Conservation (phyloP, 2,888 invertebrate genomes). For the Trimorus sp. region DNA sequence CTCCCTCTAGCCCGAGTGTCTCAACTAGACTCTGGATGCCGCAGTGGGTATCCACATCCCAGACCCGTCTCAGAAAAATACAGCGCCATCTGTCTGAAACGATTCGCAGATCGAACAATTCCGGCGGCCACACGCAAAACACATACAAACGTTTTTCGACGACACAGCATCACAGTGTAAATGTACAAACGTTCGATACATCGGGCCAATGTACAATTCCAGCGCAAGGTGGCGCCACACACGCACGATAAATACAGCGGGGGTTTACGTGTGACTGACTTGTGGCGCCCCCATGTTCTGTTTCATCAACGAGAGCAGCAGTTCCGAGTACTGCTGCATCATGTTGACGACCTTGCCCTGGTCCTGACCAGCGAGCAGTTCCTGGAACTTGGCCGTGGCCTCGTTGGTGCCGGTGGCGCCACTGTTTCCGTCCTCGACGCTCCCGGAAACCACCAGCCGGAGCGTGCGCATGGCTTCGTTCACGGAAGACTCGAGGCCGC, state of each 20-base stretch:
- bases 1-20: too few relatives aligned
- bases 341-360: conserved; percentile 83
- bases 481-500: conserved; percentile 80
- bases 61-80: conserved; percentile 29
- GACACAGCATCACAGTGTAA: conserved; percentile 51
- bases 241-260: conserved; percentile 49
- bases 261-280: conserved; percentile 74
- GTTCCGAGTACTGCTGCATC: conserved; percentile 86
- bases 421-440: conserved; percentile 66
- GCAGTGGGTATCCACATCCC: too few relatives aligned
- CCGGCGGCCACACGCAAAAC: neutral
- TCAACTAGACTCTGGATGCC: too few relatives aligned
- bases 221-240: conserved; percentile 13
- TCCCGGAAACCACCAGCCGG: conserved; percentile 77
- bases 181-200: conserved; percentile 46
- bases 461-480: conserved; percentile 81
- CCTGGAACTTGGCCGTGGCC: conserved; percentile 82
- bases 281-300: conserved; percentile 82
- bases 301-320: conserved; percentile 84
- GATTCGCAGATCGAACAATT: too few relatives aligned
- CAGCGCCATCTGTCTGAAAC: conserved; percentile 22
- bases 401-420: conserved; percentile 79
- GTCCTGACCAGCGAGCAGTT: conserved; percentile 81
- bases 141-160: conserved; percentile 32
- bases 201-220: conserved; percentile 46